Evolutionary conservation across 2,888 invertebrate genomes (phyloP).

Genomic region (Apocheima hispidaria): DNA sequence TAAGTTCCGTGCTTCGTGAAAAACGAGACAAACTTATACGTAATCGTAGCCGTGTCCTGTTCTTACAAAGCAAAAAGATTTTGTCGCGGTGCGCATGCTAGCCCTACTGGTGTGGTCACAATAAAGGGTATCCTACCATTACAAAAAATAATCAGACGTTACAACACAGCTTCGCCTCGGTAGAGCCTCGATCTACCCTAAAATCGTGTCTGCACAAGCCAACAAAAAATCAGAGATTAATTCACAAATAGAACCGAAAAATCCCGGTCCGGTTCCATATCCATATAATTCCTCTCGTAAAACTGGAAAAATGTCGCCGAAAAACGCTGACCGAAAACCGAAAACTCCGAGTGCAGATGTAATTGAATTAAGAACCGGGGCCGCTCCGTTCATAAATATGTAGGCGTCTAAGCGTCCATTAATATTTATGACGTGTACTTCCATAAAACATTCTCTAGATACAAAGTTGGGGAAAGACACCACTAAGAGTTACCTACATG

Average conservation of each 20-base stretch:
- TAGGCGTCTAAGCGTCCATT: slow-evolving; percentile 42
- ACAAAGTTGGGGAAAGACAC: slow-evolving; percentile 12
- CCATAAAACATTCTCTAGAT: slow-evolving; percentile 21
- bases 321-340: slow-evolving; percentile 36
- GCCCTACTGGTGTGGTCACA: no score
- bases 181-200: no score
- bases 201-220: background rate
- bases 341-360: slow-evolving; percentile 42
- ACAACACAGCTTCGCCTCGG: no score
- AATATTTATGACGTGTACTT: slow-evolving; percentile 42
- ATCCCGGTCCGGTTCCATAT: slow-evolving; percentile 22
- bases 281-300: slow-evolving; percentile 31
- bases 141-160: no score
- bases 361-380: slow-evolving; percentile 46
- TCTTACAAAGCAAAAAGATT: no score
- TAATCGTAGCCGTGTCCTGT: no score
- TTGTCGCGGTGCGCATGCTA: no score
- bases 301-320: slow-evolving; percentile 36
- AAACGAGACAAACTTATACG: no score
- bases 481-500: no score
- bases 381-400: slow-evolving; percentile 45
- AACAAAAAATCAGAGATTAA: slow-evolving; percentile 21
- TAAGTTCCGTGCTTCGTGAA: no score
- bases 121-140: no score
- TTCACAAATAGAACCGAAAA: slow-evolving; percentile 26